These are phyloP conservation scores for Lathamus discolor DNA, from an alignment of 2,113 vertebrate species.

Conservation along the genomic window DNA sequence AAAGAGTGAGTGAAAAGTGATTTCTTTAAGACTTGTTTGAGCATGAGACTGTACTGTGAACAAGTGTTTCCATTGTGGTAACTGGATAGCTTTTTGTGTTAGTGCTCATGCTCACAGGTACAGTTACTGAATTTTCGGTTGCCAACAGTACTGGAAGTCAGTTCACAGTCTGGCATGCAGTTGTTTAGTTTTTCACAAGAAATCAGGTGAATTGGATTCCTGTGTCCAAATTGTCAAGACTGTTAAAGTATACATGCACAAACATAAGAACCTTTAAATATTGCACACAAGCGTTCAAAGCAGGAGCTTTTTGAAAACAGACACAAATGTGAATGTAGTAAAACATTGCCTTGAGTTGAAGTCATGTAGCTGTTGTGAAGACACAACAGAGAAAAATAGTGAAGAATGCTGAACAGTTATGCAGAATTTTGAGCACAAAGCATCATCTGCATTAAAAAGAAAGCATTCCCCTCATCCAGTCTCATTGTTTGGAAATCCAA, in stretches of 20 bases:
- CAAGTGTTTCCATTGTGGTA: background rate
- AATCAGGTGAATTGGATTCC: background rate
- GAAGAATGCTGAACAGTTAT: background rate
- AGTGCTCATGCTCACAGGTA: background rate
- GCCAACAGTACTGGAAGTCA: background rate
- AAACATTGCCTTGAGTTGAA: background rate
- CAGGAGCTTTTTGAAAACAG: background rate
- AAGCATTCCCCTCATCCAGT: fast-evolving
- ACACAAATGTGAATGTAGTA: background rate
- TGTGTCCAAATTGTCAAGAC: background rate
- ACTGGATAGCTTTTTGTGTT: background rate
- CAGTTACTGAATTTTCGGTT: background rate
- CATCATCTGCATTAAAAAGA: background rate
- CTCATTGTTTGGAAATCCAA: background rate
- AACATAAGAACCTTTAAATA: background rate
- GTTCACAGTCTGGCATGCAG: background rate
- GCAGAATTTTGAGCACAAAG: background rate
- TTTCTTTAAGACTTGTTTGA: background rate
- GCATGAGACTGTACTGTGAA: background rate
- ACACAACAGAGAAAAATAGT: background rate
- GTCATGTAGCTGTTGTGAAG: background rate
- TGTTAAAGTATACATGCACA: background rate
- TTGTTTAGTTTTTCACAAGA: background rate
- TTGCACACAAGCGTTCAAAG: background rate
- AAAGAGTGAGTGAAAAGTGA: background rate